These are phyloP conservation scores for Chiridota heheva DNA, from an alignment of 35 echinoderm and acorn worm species.

Conservation along the genomic window DNA sequence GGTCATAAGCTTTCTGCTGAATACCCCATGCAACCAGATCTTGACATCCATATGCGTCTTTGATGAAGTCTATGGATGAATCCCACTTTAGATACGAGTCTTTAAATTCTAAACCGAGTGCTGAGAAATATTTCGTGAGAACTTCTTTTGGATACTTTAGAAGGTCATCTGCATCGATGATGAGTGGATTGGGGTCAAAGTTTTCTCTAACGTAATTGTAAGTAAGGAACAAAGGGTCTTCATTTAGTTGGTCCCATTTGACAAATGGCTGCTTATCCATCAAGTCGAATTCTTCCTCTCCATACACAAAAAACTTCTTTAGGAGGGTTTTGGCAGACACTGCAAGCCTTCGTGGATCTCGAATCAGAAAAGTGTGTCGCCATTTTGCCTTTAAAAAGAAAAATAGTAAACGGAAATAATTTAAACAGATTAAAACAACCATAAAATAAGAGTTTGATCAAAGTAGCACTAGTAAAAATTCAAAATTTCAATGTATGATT, in stretches of 20 bases:
- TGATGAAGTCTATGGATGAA: no score
- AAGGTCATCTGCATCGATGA: constrained; percentile 14
- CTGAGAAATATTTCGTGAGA: not conserved
- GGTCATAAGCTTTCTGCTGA: no score
- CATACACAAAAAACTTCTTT: not conserved
- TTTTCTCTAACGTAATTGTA: not conserved
- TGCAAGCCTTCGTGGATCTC: not conserved
- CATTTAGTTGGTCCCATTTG: not conserved
- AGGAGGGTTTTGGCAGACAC: not conserved
- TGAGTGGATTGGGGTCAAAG: not conserved
- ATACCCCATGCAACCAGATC: no score
- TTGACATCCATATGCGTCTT: no score
- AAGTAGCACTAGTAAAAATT: no score
- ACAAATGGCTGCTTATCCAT: not conserved
- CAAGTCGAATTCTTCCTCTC: not conserved
- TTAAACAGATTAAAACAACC: no score
- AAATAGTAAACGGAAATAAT: not conserved
- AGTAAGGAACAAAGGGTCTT: not conserved
- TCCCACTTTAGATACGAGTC: not conserved
- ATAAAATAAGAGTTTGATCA: no score
- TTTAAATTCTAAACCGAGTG: not conserved
- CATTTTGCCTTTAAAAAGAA: not conserved
- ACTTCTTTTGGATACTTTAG: not conserved
- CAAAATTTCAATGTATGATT: no score
- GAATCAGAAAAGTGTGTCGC: not conserved